Conservation (phyloP, 1,140 invertebrate species). For the Liolophura sinensis region DNA sequence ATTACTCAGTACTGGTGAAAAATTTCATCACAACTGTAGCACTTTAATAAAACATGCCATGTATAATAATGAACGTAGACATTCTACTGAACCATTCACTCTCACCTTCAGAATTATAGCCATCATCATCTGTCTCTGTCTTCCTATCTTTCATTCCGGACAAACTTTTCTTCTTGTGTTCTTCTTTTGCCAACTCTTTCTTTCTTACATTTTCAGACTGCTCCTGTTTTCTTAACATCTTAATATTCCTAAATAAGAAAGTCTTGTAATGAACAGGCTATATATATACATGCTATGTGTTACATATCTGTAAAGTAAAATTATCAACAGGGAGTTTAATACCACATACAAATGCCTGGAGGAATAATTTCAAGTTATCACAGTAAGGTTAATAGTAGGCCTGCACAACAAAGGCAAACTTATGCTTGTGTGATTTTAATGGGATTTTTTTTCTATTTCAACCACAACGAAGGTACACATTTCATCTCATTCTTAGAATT, state of each 20-base stretch:
- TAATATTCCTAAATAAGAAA: slow-evolving; percentile 61
- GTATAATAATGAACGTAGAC: background rate
- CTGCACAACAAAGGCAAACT: no score
- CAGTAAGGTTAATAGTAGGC: background rate
- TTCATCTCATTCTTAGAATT: no score
- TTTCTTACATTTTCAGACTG: slow-evolving; percentile 77
- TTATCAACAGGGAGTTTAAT: background rate
- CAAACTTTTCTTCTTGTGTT: slow-evolving; percentile 70
- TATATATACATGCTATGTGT: no score
- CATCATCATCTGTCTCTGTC: slow-evolving; percentile 49
- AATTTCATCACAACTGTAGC: background rate
- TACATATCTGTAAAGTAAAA: background rate
- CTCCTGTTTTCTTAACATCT: slow-evolving; percentile 74
- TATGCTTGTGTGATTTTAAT: no score
- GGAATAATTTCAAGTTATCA: background rate
- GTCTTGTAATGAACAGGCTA: no score
- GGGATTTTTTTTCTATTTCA: no score
- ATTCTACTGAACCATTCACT: background rate
- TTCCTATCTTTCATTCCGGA: slow-evolving; percentile 68
- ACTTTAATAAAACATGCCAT: no score
- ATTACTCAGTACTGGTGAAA: background rate
- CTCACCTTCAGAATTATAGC: slow-evolving; percentile 33
- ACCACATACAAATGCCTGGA: background rate
- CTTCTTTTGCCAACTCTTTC: slow-evolving; percentile 71
- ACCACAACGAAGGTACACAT: no score